Evolutionary conservation across 1,140 invertebrate species (phyloP), one percentile per base, ranked within the genome.

Genomic region (Zaprionus kolodkinae): DNA sequence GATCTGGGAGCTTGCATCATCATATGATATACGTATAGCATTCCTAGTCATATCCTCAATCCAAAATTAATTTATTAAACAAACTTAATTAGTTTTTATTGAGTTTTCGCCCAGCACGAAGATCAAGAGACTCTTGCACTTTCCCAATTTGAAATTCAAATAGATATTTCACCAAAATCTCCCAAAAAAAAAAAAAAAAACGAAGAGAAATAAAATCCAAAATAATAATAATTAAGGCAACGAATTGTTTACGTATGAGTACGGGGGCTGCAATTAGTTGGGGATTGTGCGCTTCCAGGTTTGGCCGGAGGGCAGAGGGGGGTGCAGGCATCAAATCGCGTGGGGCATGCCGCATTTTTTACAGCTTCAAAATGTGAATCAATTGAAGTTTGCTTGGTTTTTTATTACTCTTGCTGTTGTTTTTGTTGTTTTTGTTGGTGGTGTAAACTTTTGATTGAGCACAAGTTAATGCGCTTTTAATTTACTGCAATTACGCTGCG

Each of bases 381-480:
- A 50, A 50, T 50, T 50, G 17, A 21, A 12, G 45, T 50, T 50
- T 50, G 45, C 45, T 25, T 27, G 1, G 3, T 54, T 30, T n/a
- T 30, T 55, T 55, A 55, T 30, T 54, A 10, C 11, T 21, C 21
- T 21, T 25, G 21, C 12, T 15, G 0, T 43, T 45, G 7, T 3
- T 43, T 2, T 15, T 43, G 13, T 15, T 43, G n/a, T 3, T n/a
- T n/a, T n/a, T 43, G n/a, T 0, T 43, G 40, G 6, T 45, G 40
- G 6, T 15, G 12, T 30, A 55, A 30, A 55, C 35, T 66, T 72
- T 62, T 66, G 61, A 72, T 72, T 66, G 61, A 64, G 56, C 56
- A 73, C 15, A 65, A 43, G 33, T 84, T 87, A 88, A 87, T 84
- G 84, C 55, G 81, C 61, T 89, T 87, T 87, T 89, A 78, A 87